A percentile compares a stretch with the other conserved stretches of the same genome.
phyloP scores from a whole-genome alignment of 2,888 invertebrate species.

The Eucera pruinosa region DNA sequence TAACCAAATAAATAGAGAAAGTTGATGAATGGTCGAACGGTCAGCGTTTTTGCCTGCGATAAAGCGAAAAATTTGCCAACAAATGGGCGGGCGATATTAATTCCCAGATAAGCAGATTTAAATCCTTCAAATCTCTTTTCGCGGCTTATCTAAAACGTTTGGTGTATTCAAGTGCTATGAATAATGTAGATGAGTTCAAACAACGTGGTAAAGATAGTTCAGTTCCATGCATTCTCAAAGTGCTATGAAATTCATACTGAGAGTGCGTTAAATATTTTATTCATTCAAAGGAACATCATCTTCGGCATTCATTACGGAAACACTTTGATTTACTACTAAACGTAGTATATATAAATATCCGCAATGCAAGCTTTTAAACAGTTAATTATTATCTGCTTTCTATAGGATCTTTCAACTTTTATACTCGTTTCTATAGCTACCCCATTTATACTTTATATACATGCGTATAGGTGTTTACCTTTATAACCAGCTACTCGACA shows the following conservation, averaged over 20 bases:
- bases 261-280: background rate
- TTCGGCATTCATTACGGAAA: background rate
- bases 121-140: background rate
- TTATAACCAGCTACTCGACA: too few species aligned
- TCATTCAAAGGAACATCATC: background rate
- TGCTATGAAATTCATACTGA: background rate
- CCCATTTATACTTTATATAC: too few species aligned
- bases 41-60: background rate
- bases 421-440: too few species aligned
- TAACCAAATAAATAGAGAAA: too few species aligned
- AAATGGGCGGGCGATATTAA: conserved; percentile 6
- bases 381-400: too few species aligned
- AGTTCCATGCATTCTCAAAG: conserved; percentile 4
- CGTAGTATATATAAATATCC: too few species aligned
- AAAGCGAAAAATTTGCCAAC: background rate
- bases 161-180: background rate
- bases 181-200: conserved; percentile 13
- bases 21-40: too few species aligned
- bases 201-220: background rate
- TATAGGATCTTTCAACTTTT: too few species aligned
- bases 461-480: too few species aligned
- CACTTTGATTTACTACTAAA: background rate
- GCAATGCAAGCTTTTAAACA: too few species aligned
- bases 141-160: conserved; percentile 6
- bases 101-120: conserved; percentile 13